Evolutionary conservation across 2,797 vertebrate species (phyloP).

Genomic region (Girardinus metallicus): DNA sequence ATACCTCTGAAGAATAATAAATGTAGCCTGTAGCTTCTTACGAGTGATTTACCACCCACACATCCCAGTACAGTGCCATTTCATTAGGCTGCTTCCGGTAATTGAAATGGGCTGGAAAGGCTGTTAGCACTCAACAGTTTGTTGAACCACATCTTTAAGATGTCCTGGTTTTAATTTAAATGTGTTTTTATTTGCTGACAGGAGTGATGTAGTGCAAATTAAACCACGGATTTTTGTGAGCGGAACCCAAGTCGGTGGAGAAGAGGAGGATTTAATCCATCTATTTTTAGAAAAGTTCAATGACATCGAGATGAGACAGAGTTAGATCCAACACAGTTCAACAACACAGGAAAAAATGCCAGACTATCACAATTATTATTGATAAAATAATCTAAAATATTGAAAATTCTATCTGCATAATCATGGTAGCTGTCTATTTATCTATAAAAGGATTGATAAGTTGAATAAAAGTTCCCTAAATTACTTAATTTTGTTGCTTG

Average conservation of each 20-base stretch:
- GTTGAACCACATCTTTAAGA: not conserved
- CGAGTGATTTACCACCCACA: conserved; percentile 27
- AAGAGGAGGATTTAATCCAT: not conserved
- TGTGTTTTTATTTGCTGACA: not conserved
- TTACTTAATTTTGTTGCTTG: not conserved
- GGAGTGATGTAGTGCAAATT: conserved; percentile 7
- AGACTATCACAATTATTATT: not conserved
- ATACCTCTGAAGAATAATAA: conserved; percentile 15
- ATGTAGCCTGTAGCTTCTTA: conserved; percentile 21
- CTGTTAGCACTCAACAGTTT: conserved; percentile 1
- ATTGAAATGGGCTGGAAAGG: conserved; percentile 7
- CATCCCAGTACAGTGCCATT: conserved; percentile 8
- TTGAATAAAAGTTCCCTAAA: not conserved
- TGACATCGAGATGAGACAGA: not conserved
- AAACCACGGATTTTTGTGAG: not conserved
- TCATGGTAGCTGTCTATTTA: not conserved
- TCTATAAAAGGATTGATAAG: not conserved
- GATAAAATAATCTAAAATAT: not conserved
- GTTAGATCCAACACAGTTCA: not conserved
- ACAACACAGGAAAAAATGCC: not conserved
- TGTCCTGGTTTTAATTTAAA: conserved; percentile 7
- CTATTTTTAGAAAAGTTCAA: not conserved
- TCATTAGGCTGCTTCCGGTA: conserved; percentile 20
- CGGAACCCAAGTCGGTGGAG: not conserved
- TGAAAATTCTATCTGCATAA: not conserved